Evolutionary conservation across 2,797 vertebrate genomes (phyloP), one percentile per base, ranked within the genome.

Genomic region (Meda fulgida): DNA sequence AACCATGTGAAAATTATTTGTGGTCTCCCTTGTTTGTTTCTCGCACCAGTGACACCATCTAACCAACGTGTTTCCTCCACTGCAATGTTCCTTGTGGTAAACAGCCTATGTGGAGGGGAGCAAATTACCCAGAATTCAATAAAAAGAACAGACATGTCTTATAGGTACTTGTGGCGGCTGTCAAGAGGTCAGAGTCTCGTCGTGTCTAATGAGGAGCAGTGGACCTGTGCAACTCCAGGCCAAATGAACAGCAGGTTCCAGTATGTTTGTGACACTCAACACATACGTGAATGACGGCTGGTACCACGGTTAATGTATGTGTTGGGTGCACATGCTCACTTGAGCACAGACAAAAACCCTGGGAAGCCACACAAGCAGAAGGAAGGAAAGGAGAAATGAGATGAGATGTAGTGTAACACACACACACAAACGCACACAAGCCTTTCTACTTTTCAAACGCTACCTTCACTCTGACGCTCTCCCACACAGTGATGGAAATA

Each of bases 151-250:
- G 77, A 80, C 60, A 76, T 69, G 51, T 46, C 40, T 84, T 58
- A 79, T 46, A 58, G 86, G 58, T 48, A 72, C 69, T 58, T 75
- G 29, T 69, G 69, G 63, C 4, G 55, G 71, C 86, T 80, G 81
- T 80, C 58, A 46, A 34, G 70, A 40, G 78, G 78, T 80, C 82
- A 58, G 77, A 81, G 71, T 80, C 60, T 79, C 48, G 18, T 60
- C 34, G 40, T 60, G 51, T 48, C 82, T 87, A 76, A 80, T 80
- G 84, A 85, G 84, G 77, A 79, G 67, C 84, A 85, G 77, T 13
- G 40, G 77, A 73, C 77, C 77, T 63, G 55, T 58, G 31, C 29
- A 13, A 85, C 77, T 80, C 23, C 69, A n/a, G 77, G 77, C 78
- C 77, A 80, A 63, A 73, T 73, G 29, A 80, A 80, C 69, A 80